phyloP scores from a whole-genome alignment of 2,888 invertebrate species.

The Melanophora roralis region DNA sequence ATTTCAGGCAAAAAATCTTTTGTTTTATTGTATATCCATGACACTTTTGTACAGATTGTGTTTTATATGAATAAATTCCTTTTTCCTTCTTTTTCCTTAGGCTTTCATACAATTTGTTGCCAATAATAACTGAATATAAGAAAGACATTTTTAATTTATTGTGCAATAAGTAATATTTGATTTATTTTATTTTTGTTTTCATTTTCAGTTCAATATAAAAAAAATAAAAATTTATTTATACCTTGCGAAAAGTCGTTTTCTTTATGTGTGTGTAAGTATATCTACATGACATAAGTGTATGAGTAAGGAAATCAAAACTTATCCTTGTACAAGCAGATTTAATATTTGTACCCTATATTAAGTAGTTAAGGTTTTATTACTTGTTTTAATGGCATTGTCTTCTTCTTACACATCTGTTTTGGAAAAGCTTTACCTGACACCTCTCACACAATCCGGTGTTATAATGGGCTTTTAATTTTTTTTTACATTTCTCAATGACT shows the following conservation, averaged over 20 bases:
- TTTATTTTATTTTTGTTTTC: slow-evolving; percentile 23
- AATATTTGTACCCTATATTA: too few species aligned
- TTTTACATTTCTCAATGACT: too few species aligned
- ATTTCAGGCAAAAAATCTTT: slow-evolving; percentile 15
- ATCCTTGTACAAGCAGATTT: too few species aligned
- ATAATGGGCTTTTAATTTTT: too few species aligned
- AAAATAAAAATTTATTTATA: slow-evolving; percentile 7
- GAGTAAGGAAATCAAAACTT: not conserved
- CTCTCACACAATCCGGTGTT: too few species aligned
- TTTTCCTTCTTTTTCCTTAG: slow-evolving; percentile 17
- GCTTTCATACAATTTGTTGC: slow-evolving; percentile 15
- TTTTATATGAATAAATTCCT: slow-evolving; percentile 3
- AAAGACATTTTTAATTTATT: slow-evolving; percentile 33
- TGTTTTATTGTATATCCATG: slow-evolving; percentile 26
- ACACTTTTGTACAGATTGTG: slow-evolving; percentile 18
- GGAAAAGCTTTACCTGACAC: too few species aligned
- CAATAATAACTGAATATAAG: slow-evolving; percentile 11
- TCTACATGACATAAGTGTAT: not conserved
- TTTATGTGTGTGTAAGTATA: not conserved
- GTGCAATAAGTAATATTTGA: slow-evolving; percentile 21
- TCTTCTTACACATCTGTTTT: too few species aligned
- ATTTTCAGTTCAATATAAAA: slow-evolving; percentile 16
- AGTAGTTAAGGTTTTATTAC: too few species aligned
- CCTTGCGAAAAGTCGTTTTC: not conserved
- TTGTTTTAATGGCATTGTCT: too few species aligned